Conservation (phyloP, 1,140 invertebrate genomes). For the Harlomillsia oculata region DNA sequence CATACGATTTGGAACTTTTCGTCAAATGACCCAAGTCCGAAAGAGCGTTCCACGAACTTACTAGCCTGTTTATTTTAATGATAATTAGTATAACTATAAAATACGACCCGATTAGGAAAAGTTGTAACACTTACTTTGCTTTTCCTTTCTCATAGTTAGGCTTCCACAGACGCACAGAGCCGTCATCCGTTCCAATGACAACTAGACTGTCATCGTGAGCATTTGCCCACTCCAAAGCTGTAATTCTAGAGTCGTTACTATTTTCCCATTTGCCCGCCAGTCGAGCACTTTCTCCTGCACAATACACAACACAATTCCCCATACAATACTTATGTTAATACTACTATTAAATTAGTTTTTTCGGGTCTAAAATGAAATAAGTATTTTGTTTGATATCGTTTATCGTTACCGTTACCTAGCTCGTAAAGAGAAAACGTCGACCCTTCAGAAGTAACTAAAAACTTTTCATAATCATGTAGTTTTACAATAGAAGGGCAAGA, state of each 20-base stretch:
- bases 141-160: slow-evolving; percentile 39
- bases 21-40: slow-evolving; percentile 51
- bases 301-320: no score
- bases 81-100: no score
- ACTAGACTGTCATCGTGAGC: slow-evolving; percentile 67
- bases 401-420: slow-evolving; percentile 3
- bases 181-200: slow-evolving; percentile 59
- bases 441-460: slow-evolving; percentile 29
- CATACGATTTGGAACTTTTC: slow-evolving; percentile 34
- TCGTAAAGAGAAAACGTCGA: slow-evolving; percentile 31
- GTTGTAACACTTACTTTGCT: slow-evolving; percentile 38
- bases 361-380: slow-evolving; percentile 58
- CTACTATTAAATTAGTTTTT: no score
- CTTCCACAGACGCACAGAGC: slow-evolving; percentile 61
- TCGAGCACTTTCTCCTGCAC: slow-evolving; percentile 16
- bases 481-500: slow-evolving; percentile 27
- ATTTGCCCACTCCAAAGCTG: slow-evolving; percentile 79
- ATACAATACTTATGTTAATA: no score
- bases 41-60: slow-evolving; percentile 73
- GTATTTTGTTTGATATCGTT: background rate
- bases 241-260: slow-evolving; percentile 52
- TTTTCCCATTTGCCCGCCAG: slow-evolving; percentile 38
- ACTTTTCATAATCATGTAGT: slow-evolving; percentile 32
- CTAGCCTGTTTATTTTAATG: slow-evolving; percentile 43
- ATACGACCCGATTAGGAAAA: no score